Conservation (phyloP, 1,140 invertebrate species). For the Drosophila pallidifrons region DNA sequence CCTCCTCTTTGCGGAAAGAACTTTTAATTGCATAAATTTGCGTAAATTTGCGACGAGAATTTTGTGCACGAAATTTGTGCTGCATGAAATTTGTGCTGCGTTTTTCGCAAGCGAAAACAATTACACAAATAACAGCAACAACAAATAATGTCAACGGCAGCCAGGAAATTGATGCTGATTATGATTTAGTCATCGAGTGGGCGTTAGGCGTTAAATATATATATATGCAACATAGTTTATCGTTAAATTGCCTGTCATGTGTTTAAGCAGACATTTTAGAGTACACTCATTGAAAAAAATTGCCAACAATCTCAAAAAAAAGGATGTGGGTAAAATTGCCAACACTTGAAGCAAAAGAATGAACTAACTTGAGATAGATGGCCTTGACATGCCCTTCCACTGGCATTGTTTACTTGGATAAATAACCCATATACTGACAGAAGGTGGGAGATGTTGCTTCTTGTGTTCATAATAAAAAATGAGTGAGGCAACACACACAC, state of each 20-base stretch:
- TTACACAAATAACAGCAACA: neutral
- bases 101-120: constrained; percentile 18
- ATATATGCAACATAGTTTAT: constrained; percentile 14
- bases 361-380: constrained; percentile 49
- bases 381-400: constrained; percentile 56
- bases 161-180: constrained; percentile 71
- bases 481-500: constrained; percentile 48
- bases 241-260: constrained; percentile 46
- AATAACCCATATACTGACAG: constrained; percentile 53
- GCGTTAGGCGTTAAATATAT: constrained; percentile 16
- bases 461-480: constrained; percentile 48
- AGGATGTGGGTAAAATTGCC: constrained; percentile 42
- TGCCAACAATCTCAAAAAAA: neutral
- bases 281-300: neutral
- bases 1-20: constrained; percentile 23
- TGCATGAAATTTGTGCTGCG: constrained; percentile 27
- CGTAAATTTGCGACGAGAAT: constrained; percentile 49
- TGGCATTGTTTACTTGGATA: constrained; percentile 44
- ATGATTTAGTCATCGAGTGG: constrained; percentile 55
- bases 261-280: constrained; percentile 22
- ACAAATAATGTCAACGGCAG: constrained; percentile 54
- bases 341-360: constrained; percentile 49
- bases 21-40: constrained; percentile 75
- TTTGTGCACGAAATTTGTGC: constrained; percentile 20
- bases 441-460: constrained; percentile 10